Evolutionary conservation across 2,797 vertebrate genomes (phyloP), one percentile per base, ranked within the genome.

Genomic region (Eurystomus glaucurus): DNA sequence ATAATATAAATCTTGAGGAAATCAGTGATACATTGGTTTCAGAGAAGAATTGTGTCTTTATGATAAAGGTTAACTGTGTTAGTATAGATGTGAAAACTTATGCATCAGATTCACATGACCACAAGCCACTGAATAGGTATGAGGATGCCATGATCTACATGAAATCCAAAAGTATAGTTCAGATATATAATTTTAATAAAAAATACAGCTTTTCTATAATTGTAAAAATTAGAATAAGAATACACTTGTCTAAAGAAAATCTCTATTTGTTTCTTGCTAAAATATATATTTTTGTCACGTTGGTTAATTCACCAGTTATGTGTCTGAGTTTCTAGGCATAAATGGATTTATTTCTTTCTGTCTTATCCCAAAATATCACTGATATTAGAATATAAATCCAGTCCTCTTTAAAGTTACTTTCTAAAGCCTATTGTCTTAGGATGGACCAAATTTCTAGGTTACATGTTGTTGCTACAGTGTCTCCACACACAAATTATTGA

Each of bases 181-280:
- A 82, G 10, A 22, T 9, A 41, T 3, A 17, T 11, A 43, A 64
- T 29, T 64, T 26, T 72, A 52, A 55, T 75, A 22, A 85, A 91
- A 48, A 1, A 50, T 6, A 28, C 0, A n/a, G 0, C 0, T 68
- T 68, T 64, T 62, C 4, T 52, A 4, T 64, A 2, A 71, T 60
- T 71, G 5, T 21, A 60, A 75, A 88, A 88, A 20, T 11, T 37
- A 78, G 2, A 4, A 26, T 13, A 26, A 81, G 20, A 54, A 58
- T 74, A 80, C 19, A 16, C 0, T 17, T 48, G 2, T 5, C 9
- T 31, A 28, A 43, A 61, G 3, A 39, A 87, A 92, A n/a, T 14
- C 11, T 65, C 11, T 65, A 20, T 50, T 52, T 87, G 1, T 20
- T 82, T 57, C 31, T 76, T 50, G 9, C 1, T n/a, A 55, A 79